Evolutionary conservation across 2,797 vertebrate species (phyloP), one percentile per base, ranked within the genome.

Genomic region (Momotus momota): DNA sequence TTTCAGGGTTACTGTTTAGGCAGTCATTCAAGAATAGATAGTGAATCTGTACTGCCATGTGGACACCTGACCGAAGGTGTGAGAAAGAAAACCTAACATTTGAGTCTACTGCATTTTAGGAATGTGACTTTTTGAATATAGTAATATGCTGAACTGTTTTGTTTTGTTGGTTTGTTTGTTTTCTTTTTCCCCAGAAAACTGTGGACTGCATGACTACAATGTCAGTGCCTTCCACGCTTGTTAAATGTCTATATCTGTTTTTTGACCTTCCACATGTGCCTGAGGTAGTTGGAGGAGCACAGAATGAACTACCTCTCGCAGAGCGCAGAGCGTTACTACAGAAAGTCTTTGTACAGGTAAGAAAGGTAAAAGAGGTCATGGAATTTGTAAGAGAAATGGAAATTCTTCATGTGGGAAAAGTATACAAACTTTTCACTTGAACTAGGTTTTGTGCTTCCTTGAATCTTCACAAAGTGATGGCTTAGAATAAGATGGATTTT

Each of bases 181-280:
- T 78, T 93, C 58, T 81, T 77, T 57, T 92, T 93, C 90, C 86
- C 15, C 96, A 99, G 99, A 99, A 99, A 99, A 99, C 99, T 3
- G 99, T 99, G 98, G 99, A 99, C 98, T 99, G 99, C 98, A 99
- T 99, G 99, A 99, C 99, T 55, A 99, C 99, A 70, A 99, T 99
- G 99, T 99, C 99, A 2, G 99, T 99, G 71, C 99, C 99, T 96
- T 99, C 99, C 98, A 99, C 99, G 0, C 98, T 99, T 97, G 99
- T 99, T 87, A 99, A 99, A 98, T 99, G 99, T 96, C 98, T 99
- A 7, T 99, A 99, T 98, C 98, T 99, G 98, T 99, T 99, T 98
- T 99, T 99, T 93, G 99, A 99, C 98, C 99, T 99, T 97, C 99
- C 99, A 89, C 99, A 99, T 96, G 99, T 99, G 98, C 98, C 98